Evolutionary conservation across 2,113 vertebrate species (phyloP).

Genomic region (Ochotona princeps): DNA sequence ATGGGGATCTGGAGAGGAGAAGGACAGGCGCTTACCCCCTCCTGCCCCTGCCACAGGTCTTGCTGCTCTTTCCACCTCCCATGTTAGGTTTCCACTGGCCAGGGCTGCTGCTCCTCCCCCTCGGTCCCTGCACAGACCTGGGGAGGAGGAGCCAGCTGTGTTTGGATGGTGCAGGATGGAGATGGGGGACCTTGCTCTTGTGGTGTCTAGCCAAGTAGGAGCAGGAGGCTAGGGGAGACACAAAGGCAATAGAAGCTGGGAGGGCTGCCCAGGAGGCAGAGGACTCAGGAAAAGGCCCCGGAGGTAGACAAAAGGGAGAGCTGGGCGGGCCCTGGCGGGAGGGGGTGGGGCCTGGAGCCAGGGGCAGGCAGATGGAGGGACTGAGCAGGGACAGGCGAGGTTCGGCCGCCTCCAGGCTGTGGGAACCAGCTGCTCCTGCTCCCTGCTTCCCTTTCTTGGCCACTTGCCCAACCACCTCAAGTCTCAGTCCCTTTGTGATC

Average conservation of each 20-base stretch:
- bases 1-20: background rate
- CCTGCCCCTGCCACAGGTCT: background rate
- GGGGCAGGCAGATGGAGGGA: slow-evolving; percentile 67
- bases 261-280: slow-evolving; percentile 66
- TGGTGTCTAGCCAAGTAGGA: background rate
- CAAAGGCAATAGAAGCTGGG: slow-evolving; percentile 67
- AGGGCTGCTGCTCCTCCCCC: background rate
- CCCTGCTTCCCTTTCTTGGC: background rate
- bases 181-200: background rate
- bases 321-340: background rate
- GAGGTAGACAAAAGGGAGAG: slow-evolving; percentile 78
- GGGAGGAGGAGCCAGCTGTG: background rate
- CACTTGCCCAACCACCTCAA: background rate
- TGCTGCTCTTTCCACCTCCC: background rate
- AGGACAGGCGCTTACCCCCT: background rate
- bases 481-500: background rate
- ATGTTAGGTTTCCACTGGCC: no score
- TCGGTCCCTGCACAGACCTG: background rate
- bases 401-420: slow-evolving; percentile 47
- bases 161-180: background rate
- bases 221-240: slow-evolving; percentile 9
- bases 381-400: slow-evolving; percentile 55
- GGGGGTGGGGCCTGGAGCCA: slow-evolving; percentile 47
- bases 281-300: slow-evolving; percentile 66
- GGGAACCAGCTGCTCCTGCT: background rate